Evolutionary conservation across 2,888 invertebrate species (phyloP).

Genomic region (Parnassius orleans): DNA sequence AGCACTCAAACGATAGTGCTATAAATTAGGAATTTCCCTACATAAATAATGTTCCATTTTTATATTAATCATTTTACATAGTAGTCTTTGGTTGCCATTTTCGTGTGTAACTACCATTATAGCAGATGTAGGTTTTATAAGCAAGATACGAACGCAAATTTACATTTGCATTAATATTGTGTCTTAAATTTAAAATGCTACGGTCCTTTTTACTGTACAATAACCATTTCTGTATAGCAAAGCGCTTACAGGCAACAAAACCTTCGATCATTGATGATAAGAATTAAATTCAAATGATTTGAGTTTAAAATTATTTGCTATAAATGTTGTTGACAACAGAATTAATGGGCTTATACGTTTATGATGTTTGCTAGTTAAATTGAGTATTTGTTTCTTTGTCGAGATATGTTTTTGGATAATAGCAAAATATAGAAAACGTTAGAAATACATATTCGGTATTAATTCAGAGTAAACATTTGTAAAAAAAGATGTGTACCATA

Average conservation of each 20-base stretch:
- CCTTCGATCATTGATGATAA: no score
- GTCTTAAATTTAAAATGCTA: neutral
- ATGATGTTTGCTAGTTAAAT: constrained; percentile 12
- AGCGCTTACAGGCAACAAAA: no score
- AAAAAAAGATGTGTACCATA: no score
- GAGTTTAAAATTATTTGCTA: neutral
- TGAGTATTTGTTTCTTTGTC: constrained; percentile 4
- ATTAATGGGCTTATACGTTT: constrained; percentile 7
- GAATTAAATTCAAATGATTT: no score
- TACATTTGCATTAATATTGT: constrained; percentile 2
- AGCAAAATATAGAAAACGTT: no score
- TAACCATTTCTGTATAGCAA: no score
- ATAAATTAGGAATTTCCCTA: neutral
- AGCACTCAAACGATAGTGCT: no score
- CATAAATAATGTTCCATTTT: neutral
- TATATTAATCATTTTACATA: constrained; percentile 2
- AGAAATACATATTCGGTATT: no score
- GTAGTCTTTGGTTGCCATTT: constrained; percentile 2
- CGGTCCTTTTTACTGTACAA: constrained; percentile 1
- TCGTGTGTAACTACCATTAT: constrained; percentile 15
- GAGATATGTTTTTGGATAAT: no score
- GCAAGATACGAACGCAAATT: neutral
- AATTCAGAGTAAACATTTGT: no score
- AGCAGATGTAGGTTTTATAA: constrained; percentile 1
- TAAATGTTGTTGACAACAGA: constrained; percentile 11